phyloP scores from a whole-genome alignment of 2,888 invertebrate genomes.

The Campoplex capitator region DNA sequence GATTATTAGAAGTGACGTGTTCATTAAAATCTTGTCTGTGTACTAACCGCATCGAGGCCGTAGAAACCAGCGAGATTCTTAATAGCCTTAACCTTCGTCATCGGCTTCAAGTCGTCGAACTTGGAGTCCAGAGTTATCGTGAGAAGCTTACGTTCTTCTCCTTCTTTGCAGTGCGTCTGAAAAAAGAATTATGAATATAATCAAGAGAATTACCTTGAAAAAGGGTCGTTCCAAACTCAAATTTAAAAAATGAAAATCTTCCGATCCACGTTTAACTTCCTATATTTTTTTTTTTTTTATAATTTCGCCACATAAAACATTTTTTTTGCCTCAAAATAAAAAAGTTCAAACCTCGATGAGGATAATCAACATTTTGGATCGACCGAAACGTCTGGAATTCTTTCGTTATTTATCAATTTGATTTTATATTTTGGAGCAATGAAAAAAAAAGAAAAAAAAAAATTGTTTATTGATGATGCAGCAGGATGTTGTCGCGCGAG shows the following conservation, averaged over 20 bases:
- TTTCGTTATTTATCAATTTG: neutral
- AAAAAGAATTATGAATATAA: conserved; percentile 58
- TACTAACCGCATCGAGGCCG: conserved; percentile 88
- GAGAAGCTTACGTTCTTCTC: conserved; percentile 87
- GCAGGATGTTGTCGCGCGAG: conserved; percentile 14
- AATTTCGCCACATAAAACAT: neutral
- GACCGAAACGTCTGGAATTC: neutral
- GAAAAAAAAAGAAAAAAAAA: neutral
- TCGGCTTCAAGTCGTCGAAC: conserved; percentile 88
- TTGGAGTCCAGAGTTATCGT: conserved; percentile 89
- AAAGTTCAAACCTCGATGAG: too few relatives aligned
- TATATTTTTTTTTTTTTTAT: too few relatives aligned
- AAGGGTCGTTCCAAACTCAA: too few relatives aligned
- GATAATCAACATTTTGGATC: too few relatives aligned
- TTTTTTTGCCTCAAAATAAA: too few relatives aligned
- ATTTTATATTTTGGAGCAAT: neutral
- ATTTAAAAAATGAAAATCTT: too few relatives aligned
- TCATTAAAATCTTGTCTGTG: conserved; percentile 30
- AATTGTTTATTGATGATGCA: neutral
- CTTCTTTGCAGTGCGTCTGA: conserved; percentile 83
- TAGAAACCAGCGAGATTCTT: conserved; percentile 90
- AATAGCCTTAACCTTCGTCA: conserved; percentile 88
- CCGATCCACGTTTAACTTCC: too few relatives aligned
- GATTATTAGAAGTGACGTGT: conserved; percentile 46
- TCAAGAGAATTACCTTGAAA: conserved; percentile 5